Evolutionary conservation across 92 coral and sea anemone species (phyloP), one percentile per base, ranked within the genome.

Genomic region (Palythoa caribaeorum): DNA sequence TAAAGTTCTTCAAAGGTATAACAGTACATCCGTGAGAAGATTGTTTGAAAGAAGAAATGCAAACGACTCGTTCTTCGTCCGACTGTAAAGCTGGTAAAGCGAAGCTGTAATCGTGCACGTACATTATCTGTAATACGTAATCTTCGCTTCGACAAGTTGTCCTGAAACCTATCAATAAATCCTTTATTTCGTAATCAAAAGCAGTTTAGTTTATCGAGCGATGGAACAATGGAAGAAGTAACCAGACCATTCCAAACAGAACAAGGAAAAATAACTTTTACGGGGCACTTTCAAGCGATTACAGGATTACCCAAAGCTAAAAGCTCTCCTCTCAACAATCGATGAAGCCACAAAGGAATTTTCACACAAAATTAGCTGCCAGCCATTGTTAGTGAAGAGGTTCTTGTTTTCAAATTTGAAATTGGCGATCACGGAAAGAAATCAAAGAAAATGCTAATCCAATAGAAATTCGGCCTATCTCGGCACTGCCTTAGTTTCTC

Each of bases 381-480:
- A 28, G 39, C 76, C 55, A 81, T 81, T 81, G 86, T 81, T 48
- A 9, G 11, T 47, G 44, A 68, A 81, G 76, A 36, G 76, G 19
- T 47, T 19, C 86, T 81, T 81, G 75, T 81, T 48, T 62, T 81
- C 44, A 21, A 65, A 51, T 81, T 48, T 50, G 40, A 65, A 80
- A 80, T 80, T 73, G 28, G 63, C 66, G 86, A 81, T 81, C 86
- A 81, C 86, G 86, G 75, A 81, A 81, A 48, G 15, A 68, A 81
- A 50, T 65, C 28, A 81, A 81, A 81, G 76, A 66, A 48, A 81
- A 81, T 81, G 86, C 63, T 44, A 81, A 81, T 81, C 86, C 75
- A 68, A 81, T 81, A 63, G 76, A 66, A 81, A 81, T 66, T 54
- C 75, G 71, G 52, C 21, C 39, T 15, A n/a, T 21, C 40, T 21